Evolutionary conservation across 2,888 invertebrate genomes (phyloP).

Genomic region (Nomada flava): DNA sequence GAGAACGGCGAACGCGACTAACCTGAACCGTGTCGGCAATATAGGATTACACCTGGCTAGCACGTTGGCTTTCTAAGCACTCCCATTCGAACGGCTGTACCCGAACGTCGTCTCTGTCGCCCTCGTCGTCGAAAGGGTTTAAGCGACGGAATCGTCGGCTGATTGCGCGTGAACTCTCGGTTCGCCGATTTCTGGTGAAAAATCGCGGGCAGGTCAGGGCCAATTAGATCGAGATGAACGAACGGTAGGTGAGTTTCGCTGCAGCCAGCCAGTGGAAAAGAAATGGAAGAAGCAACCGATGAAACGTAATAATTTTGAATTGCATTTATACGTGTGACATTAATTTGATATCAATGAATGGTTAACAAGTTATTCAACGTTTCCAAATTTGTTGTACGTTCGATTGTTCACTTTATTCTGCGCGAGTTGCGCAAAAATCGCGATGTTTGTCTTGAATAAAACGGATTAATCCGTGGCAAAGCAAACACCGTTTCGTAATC

Average conservation of each 20-base stretch:
- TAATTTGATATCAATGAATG: too few species aligned
- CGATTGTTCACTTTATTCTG: too few species aligned
- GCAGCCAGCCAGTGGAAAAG: neutral
- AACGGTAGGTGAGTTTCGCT: slow-evolving; percentile 4
- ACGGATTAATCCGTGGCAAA: slow-evolving; percentile 28
- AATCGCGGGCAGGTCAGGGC: neutral
- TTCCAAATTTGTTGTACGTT: too few species aligned
- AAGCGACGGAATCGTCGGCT: neutral
- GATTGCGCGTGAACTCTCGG: neutral
- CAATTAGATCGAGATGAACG: slow-evolving; percentile 31
- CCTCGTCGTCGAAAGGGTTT: neutral
- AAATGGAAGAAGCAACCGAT: neutral
- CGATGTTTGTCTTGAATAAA: slow-evolving; percentile 23
- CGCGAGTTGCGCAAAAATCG: slow-evolving; percentile 14
- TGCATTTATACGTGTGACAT: too few species aligned
- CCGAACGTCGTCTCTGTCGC: neutral
- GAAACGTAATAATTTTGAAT: too few species aligned
- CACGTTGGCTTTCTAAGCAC: slow-evolving; percentile 68
- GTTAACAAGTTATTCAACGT: too few species aligned
- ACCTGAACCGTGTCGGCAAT: slow-evolving; percentile 71
- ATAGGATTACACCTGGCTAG: slow-evolving; percentile 71
- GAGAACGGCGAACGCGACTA: slow-evolving; percentile 63
- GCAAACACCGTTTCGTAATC: slow-evolving; percentile 19
- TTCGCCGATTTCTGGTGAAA: neutral
- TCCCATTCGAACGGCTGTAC: slow-evolving; percentile 19